Percentiles rank a stretch among this genome's conserved stretches.
These are phyloP conservation scores for Mycalesis mineus DNA, from an alignment of 2,888 invertebrate species.

Conservation along the genomic window DNA sequence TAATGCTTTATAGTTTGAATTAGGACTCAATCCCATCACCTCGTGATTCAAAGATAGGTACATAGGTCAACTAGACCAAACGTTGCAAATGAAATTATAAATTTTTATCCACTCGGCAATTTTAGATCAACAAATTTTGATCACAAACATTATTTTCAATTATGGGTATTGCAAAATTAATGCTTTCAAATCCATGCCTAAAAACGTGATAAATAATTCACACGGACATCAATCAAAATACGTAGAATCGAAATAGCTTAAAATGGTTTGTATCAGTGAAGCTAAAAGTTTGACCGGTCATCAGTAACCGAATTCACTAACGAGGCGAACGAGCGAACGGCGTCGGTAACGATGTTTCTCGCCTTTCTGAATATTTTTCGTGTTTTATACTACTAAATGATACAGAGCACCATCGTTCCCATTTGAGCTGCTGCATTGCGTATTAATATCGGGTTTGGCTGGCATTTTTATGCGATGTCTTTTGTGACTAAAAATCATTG, in stretches of 20 bases:
- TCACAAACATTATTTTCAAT: too few relatives aligned
- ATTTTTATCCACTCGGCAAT: too few relatives aligned
- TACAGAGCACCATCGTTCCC: slow-evolving; percentile 7
- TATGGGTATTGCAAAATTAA: background rate
- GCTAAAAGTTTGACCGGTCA: slow-evolving; percentile 18
- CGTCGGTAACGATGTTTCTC: slow-evolving; percentile 11
- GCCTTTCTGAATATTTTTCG: slow-evolving; percentile 18
- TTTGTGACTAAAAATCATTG: too few relatives aligned
- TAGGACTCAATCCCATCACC: too few relatives aligned
- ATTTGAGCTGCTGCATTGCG: slow-evolving; percentile 9
- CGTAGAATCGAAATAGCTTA: slow-evolving; percentile 5
- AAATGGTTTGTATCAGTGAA: slow-evolving; percentile 15
- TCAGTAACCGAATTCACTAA: slow-evolving; percentile 22
- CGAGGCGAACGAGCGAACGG: slow-evolving; percentile 8
- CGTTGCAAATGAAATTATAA: too few relatives aligned
- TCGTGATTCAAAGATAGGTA: too few relatives aligned
- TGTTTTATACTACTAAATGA: slow-evolving; percentile 9
- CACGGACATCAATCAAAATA: background rate
- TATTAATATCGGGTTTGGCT: slow-evolving; percentile 1
- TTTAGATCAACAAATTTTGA: too few relatives aligned
- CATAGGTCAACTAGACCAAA: too few relatives aligned
- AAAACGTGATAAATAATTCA: background rate
- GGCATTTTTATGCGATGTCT: background rate
- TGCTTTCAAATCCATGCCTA: background rate
- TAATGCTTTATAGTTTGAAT: too few relatives aligned